Base-by-base conservation (phyloP, 2,113 vertebrate species). In the Rhinoptilus africanus region DNA sequence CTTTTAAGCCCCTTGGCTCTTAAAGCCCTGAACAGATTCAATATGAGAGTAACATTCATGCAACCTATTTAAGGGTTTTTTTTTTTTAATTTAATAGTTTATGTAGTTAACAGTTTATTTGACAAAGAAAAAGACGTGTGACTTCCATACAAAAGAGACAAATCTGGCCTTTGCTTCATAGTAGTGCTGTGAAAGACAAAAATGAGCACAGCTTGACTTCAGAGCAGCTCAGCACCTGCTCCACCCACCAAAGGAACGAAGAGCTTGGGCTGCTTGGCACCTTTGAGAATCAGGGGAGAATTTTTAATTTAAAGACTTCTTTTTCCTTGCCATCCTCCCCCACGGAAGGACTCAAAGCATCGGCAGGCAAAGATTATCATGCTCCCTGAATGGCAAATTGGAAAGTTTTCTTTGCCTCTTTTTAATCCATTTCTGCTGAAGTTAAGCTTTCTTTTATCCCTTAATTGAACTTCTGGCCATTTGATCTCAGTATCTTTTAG, bases 281-380 rank as follows among this genome's bases (percentile, higher is more conserved):
- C 87, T 97, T 89, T 89, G 81, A 95, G 94, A 94, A 88, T n/a
- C 94, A 96, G 94, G 88, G 81, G 85, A 94, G 92, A 94, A 91
- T 64, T 96, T 97, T 96, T 96, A 96, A 96, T 96, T 96, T 97
- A 96, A 96, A 97, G 94, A 88, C 85, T 93, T 94, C 85, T 85
- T 74, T 88, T 37, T 66, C 93, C 96, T 77, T 96, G 81, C 88
- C 94, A 95, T 96, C 94, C 92, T 96, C 87, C 89, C 92, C 77
- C 88, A 96, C 39, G 0, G 92, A 95, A 97, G 77, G 91, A 83
- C 91, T 96, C 94, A 97, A 97, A 97, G 95, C 89, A 82, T 60
- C 43, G 30, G 64, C 91, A 89, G 88, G 95, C 89, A 75, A 91
- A 96, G 94, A 92, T 64, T 62, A 95, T 87, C 80, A 54, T 4